Evolutionary conservation across 1,140 invertebrate genomes (phyloP), one percentile per base, ranked within the genome.

Genomic region (Agrypnia vestita): DNA sequence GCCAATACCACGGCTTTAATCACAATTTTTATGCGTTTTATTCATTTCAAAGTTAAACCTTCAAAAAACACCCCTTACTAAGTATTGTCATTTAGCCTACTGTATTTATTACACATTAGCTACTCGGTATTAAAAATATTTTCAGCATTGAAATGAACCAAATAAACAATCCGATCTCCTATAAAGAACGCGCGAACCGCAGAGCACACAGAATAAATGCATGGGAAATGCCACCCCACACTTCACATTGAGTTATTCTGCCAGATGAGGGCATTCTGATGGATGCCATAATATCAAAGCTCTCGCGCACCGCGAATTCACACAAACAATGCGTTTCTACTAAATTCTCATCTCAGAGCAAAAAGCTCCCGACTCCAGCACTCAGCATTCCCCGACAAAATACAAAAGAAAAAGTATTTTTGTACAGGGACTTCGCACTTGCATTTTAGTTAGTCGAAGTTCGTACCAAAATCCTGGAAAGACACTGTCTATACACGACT

Each of bases 171-270:
- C 56, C 69, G 71, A 75, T 51, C 76, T 61, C 67, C 80, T 67
- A 78, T 69, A 80, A 82, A 80, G 79, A 82, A 79, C 80, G 78
- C 76, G 81, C 75, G 74, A 78, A 59, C 25, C 76, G 69, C 64
- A 74, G 62, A 59, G 44, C 7, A 62, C 73, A 72, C 25, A 51
- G 82, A 80, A 83, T 83, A 83, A 83, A 83, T 83, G 82, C 79
- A 83, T 83, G 75, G 53, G 43, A 76, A 83, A 73, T 59, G 61
- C 19, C 71, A 51, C 62, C 73, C 74, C 44, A 13, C 79, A 80
- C 73, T 76, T 71, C 79, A 73, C 81, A 82, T 82, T 82, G 78
- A 82, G 81, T 80, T 82, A 82, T 82, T 82, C 81, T 61, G 15
- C 51, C 25, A 80, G 78, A 82, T 75, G 78, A 80, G 81, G 75